Base-by-base conservation (phyloP, 2,797 vertebrate genomes). In the Sciaenops ocellatus region DNA sequence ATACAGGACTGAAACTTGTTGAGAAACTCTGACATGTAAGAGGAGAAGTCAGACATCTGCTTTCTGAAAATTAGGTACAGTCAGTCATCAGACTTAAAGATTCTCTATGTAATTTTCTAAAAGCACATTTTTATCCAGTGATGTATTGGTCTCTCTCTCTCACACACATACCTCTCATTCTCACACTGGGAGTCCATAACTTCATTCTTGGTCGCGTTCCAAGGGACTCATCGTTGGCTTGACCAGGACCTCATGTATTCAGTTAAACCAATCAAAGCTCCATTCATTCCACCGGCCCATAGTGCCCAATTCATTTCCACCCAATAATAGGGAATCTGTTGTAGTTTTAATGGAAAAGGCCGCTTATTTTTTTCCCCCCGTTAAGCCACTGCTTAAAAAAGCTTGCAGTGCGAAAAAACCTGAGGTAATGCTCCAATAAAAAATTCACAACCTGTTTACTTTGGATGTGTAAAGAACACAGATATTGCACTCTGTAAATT, bases 251-350 rank as follows among this genome's bases (percentile, higher is more conserved):
- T 92, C 86, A 76, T 87, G 83, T 80, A 75, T 89, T 84, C 86
- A 89, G 76, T 90, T 90, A 87, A 90, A 85, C 87, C 81, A 90
- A 86, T 88, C 85, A 92, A 93, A 90, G 91, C 71, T 61, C 85
- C 84, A 92, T 92, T 92, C 88, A 92, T 90, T 89, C 83, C 76
- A 54, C 24, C 66, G 52, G 69, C 54, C 76, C 68, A 85, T 79
- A 88, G 84, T 74, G 82, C 61, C 76, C 85, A 83, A 89, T 91
- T 90, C 87, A 90, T 91, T 92, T 86, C 69, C 74, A 87, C 71
- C 78, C 83, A 82, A 86, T 92, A 92, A 93, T 90, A 78, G 76
- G 38, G 73, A 90, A 90, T 82, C 80, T 85, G 88, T 93, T 87
- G 87, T 88, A 76, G 65, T 90, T 89, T 87, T 84, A 83, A 84